Conservation (phyloP, 2,797 vertebrate species). For the Vireo griseus region DNA sequence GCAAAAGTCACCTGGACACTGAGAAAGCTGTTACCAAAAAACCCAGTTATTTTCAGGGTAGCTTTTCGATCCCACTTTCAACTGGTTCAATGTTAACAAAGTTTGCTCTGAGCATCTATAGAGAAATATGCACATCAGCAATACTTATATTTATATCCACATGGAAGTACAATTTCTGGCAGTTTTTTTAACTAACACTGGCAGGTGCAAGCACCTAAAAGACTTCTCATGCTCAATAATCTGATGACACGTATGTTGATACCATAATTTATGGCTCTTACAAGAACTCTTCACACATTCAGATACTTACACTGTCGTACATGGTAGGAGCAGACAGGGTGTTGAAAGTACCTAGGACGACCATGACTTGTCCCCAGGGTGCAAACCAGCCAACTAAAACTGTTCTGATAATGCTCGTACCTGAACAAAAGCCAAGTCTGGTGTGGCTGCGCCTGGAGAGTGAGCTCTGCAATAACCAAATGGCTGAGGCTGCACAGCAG, state of each 20-base stretch:
- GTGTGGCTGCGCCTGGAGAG: neutral
- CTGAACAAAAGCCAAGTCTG: neutral
- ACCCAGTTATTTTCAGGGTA: neutral
- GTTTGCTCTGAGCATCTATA: neutral
- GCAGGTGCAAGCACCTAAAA: neutral
- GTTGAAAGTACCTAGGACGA: neutral
- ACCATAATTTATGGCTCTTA: constrained; percentile 25
- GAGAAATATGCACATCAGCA: neutral
- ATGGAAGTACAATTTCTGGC: neutral
- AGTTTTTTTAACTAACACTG: neutral
- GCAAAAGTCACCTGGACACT: neutral
- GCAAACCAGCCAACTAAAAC: neutral
- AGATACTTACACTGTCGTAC: neutral
- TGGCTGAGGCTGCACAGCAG: neutral
- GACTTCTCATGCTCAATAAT: constrained; percentile 55
- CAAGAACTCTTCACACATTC: neutral
- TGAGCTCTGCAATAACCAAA: accelerated
- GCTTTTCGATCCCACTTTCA: neutral
- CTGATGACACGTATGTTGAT: constrained; percentile 23
- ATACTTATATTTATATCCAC: neutral
- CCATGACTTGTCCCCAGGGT: neutral
- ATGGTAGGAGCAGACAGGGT: constrained; percentile 12
- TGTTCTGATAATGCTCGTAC: neutral
- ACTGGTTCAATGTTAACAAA: neutral
- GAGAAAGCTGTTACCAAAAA: neutral